A percentile compares a stretch with the other conserved stretches of the same genome.
These are phyloP conservation scores for Corvus cornix DNA, from an alignment of 2,113 vertebrate genomes.

Conservation along the genomic window DNA sequence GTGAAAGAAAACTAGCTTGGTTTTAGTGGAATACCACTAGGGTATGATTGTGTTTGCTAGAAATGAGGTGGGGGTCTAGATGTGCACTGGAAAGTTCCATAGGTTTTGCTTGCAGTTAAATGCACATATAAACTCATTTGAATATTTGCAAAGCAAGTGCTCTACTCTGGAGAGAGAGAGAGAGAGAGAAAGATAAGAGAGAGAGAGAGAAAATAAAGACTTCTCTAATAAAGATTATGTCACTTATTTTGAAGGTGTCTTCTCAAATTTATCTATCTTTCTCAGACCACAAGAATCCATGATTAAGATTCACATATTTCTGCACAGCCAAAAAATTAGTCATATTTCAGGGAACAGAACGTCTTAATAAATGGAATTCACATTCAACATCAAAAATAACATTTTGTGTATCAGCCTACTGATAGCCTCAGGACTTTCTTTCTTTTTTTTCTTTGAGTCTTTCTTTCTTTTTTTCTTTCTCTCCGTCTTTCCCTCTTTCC, in stretches of 20 bases:
- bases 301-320: neutral
- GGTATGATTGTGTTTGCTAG: neutral
- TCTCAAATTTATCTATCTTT: neutral
- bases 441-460: neutral
- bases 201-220: neutral
- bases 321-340: neutral
- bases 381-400: neutral
- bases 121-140: neutral
- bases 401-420: neutral
- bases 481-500: neutral
- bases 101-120: neutral
- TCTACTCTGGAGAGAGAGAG: neutral
- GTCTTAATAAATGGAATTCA: neutral
- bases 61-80: neutral
- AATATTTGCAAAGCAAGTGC: neutral
- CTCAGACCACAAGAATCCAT: neutral
- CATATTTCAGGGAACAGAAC: neutral
- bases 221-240: neutral
- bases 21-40: neutral
- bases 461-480: neutral
- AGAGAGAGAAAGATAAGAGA: neutral
- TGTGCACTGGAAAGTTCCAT: neutral
- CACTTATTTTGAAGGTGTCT: neutral
- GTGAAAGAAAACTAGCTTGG: neutral
- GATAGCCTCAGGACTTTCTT: neutral